phyloP scores from a whole-genome alignment of 2,797 vertebrate genomes.

The Danionella dracula region DNA sequence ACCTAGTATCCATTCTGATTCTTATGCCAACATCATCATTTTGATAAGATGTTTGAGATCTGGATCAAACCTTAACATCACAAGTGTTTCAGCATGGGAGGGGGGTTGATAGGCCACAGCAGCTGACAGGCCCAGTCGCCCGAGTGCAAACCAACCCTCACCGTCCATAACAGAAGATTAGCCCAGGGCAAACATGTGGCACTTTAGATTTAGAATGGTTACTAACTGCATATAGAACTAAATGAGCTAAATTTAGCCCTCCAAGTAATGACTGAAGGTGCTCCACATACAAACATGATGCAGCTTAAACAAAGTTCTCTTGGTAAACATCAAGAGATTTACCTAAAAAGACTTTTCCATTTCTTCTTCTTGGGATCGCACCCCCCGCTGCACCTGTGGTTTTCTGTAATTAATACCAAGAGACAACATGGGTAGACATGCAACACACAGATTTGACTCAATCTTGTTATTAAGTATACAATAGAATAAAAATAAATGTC shows the following conservation, averaged over 20 bases:
- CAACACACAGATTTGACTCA: too few relatives aligned
- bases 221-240: slow-evolving; percentile 77
- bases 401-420: slow-evolving; percentile 76
- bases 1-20: not conserved
- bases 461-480: too few relatives aligned
- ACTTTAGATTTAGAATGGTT: slow-evolving; percentile 81
- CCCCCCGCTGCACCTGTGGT: slow-evolving; percentile 91
- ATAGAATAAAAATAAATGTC: too few relatives aligned
- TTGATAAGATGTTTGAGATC: slow-evolving; percentile 24
- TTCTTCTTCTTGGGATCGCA: slow-evolving; percentile 84
- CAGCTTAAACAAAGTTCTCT: not conserved
- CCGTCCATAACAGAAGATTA: slow-evolving; percentile 44
- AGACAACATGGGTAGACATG: not conserved
- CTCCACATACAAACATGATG: slow-evolving; percentile 43
- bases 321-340: slow-evolving; percentile 40
- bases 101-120: slow-evolving; percentile 67
- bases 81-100: slow-evolving; percentile 50
- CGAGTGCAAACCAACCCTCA: slow-evolving; percentile 56
- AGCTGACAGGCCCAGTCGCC: slow-evolving; percentile 62
- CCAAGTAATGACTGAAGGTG: slow-evolving; percentile 29
- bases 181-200: slow-evolving; percentile 54
- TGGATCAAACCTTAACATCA: slow-evolving; percentile 51
- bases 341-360: slow-evolving; percentile 95
- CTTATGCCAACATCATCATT: too few relatives aligned
- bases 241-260: slow-evolving; percentile 65